A percentile compares a stretch with the other conserved stretches of the same genome.
Conservation (phyloP, 2,888 invertebrate species). For the Harpagoxenus sublaevis region DNA sequence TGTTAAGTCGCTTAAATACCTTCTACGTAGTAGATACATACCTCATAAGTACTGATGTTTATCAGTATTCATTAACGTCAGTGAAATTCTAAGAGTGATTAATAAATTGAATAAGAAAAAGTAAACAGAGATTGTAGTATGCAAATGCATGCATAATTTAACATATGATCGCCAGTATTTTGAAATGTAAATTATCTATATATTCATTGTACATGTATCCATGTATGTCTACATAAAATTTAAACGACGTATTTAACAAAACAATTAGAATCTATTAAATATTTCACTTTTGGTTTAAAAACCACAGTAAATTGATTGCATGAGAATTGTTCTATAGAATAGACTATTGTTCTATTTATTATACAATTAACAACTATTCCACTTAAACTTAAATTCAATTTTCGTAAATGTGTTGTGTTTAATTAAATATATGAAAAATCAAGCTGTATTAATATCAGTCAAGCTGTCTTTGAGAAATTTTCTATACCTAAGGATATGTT, state of each 20-base stretch:
- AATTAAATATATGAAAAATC: conserved; percentile 5
- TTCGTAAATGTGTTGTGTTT: neutral
- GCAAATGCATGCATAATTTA: conserved; percentile 5
- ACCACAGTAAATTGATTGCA: neutral
- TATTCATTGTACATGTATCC: neutral
- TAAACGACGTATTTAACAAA: neutral
- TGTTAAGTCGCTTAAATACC: neutral
- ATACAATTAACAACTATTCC: neutral
- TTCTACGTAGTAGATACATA: neutral
- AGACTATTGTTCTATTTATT: neutral
- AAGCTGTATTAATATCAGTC: neutral
- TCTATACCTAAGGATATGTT: neutral
- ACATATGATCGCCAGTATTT: neutral
- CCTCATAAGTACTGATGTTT: neutral
- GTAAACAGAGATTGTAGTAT: neutral
- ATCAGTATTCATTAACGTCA: neutral
- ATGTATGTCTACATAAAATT: neutral
- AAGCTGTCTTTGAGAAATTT: neutral
- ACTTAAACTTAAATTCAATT: neutral
- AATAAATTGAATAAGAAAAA: conserved; percentile 6
- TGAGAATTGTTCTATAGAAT: neutral
- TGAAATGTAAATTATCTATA: conserved; percentile 11
- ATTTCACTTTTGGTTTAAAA: neutral
- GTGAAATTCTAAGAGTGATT: neutral
- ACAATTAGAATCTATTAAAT: neutral